A percentile compares a stretch with the other conserved stretches of the same genome.
These are phyloP conservation scores for Pogonomyrmex californicus DNA, from an alignment of 1,140 invertebrate species.

Conservation along the genomic window DNA sequence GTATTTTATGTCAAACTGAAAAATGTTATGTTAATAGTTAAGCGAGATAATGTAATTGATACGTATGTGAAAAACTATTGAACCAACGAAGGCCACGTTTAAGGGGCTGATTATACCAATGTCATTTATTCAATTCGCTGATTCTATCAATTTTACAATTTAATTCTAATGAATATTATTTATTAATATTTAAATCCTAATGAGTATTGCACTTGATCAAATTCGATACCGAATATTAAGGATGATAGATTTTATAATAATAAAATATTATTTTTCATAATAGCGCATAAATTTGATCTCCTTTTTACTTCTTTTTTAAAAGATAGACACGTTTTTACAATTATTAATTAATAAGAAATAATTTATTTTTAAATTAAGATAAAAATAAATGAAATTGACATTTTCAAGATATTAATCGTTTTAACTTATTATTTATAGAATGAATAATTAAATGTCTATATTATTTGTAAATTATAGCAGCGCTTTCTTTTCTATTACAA, in stretches of 20 bases:
- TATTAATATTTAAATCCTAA: no score
- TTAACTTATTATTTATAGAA: not conserved
- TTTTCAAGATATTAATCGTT: not conserved
- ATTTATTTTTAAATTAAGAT: not conserved
- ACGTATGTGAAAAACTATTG: not conserved
- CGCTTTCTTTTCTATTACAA: not conserved
- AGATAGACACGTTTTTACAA: no score
- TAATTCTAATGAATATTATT: not conserved
- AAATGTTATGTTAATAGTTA: not conserved
- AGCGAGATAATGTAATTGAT: not conserved
- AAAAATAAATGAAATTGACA: not conserved
- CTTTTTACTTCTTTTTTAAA: no score
- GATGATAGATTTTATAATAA: no score
- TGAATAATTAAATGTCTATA: not conserved
- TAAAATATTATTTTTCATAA: no score
- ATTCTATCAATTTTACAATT: not conserved
- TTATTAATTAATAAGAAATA: not conserved
- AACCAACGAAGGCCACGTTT: not conserved
- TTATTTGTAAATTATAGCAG: not conserved
- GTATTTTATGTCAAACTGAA: not conserved
- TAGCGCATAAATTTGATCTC: no score
- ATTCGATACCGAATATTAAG: not conserved
- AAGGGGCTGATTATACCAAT: not conserved
- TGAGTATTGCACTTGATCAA: not conserved
- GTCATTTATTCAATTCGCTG: not conserved